These are phyloP conservation scores for Drosophila mimica DNA, from an alignment of 2,888 invertebrate species.

Conservation along the genomic window DNA sequence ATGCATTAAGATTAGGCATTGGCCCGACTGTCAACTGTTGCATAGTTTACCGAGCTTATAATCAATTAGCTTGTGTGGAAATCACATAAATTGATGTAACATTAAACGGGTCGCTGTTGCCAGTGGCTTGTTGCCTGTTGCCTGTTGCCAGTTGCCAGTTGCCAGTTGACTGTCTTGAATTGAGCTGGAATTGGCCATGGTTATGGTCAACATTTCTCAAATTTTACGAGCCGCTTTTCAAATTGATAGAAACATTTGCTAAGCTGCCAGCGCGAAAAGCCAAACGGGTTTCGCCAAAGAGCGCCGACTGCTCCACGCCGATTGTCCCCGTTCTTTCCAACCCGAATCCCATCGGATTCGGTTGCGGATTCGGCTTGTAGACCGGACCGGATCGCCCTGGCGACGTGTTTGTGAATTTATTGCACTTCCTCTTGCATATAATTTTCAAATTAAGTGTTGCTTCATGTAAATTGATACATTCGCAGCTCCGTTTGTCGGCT, in stretches of 20 bases:
- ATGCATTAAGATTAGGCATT: constrained; percentile 44
- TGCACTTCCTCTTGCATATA: constrained; percentile 72
- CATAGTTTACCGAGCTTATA: constrained; percentile 57
- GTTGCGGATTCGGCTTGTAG: neutral
- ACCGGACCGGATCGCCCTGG: constrained; percentile 35
- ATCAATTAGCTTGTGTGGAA: constrained; percentile 82
- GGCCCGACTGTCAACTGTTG: constrained; percentile 28
- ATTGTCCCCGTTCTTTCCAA: constrained; percentile 5
- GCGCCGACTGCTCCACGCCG: constrained; percentile 22
- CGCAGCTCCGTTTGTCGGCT: constrained; percentile 40
- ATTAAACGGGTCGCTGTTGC: constrained; percentile 64
- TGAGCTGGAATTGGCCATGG: constrained; percentile 42
- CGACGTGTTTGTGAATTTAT: constrained; percentile 64
- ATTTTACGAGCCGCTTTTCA: constrained; percentile 74
- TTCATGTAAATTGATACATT: constrained; percentile 69
- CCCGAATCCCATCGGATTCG: constrained; percentile 15
- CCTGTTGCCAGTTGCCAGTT: neutral
- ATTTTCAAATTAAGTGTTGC: constrained; percentile 71
- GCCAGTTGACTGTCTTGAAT: neutral
- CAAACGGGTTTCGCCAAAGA: constrained; percentile 57
- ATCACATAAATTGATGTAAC: constrained; percentile 81
- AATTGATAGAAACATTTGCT: constrained; percentile 76
- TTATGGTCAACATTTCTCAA: constrained; percentile 70
- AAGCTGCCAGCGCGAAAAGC: constrained; percentile 28
- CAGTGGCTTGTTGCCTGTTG: constrained; percentile 1